Evolutionary conservation across 2,797 vertebrate species (phyloP).

Genomic region (Pipistrellus pygmaeus): DNA sequence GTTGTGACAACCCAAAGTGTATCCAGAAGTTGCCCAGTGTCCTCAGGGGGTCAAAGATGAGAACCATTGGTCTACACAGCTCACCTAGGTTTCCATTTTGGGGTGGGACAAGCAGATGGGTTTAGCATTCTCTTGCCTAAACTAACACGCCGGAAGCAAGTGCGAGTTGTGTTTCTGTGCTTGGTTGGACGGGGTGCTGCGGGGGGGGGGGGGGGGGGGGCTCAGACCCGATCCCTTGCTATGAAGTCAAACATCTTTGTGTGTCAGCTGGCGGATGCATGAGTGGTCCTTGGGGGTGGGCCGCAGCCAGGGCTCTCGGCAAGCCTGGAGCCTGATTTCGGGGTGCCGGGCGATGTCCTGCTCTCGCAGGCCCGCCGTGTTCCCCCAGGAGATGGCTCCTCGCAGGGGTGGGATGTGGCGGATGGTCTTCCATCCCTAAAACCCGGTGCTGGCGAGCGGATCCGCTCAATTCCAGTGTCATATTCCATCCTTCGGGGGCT

Average conservation of each 20-base stretch:
- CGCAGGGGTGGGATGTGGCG: background rate
- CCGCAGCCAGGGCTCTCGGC: background rate
- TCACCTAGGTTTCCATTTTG: background rate
- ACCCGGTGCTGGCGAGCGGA: background rate
- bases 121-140: background rate
- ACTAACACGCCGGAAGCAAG: background rate
- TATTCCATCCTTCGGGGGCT: background rate
- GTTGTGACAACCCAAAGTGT: background rate
- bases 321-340: background rate
- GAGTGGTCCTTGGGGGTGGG: background rate
- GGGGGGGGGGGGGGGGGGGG: no score
- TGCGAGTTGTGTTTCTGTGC: background rate
- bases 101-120: background rate
- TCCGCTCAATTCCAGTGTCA: background rate
- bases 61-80: background rate
- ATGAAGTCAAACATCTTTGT: background rate
- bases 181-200: background rate
- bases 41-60: background rate
- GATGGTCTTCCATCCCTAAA: background rate
- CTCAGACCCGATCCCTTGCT: background rate
- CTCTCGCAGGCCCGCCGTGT: no score
- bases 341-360: fast-evolving
- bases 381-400: background rate
- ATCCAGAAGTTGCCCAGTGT: background rate
- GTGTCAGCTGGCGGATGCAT: background rate